These are phyloP conservation scores for Forbesichthys agassizii DNA, from an alignment of 2,113 vertebrate genomes.

Conservation along the genomic window DNA sequence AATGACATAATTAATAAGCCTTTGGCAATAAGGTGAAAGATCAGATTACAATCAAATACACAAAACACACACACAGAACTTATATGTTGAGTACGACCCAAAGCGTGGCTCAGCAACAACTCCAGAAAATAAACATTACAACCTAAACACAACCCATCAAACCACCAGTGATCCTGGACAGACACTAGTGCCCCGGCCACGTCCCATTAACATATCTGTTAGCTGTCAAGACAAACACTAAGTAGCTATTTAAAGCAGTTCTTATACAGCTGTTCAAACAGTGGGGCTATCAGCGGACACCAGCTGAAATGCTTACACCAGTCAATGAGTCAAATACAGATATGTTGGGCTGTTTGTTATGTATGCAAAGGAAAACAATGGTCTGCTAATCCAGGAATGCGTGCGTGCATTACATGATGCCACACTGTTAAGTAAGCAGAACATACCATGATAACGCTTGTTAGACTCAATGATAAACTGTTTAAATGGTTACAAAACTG, in stretches of 20 bases:
- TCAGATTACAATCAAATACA: background rate
- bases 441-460: constrained; percentile 58
- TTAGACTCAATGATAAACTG: constrained; percentile 20
- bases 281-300: constrained; percentile 38
- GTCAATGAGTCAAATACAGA: constrained; percentile 9
- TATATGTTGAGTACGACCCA: too few relatives aligned
- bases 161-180: background rate
- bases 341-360: background rate
- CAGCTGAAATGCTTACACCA: constrained; percentile 40
- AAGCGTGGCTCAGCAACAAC: too few relatives aligned
- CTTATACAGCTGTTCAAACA: constrained; percentile 43
- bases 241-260: constrained; percentile 39
- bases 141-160: too few relatives aligned
- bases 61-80: background rate
- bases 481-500: too few relatives aligned
- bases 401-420: constrained; percentile 21
- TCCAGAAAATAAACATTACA: background rate
- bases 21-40: background rate
- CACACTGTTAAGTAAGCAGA: constrained; percentile 42
- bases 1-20: constrained; percentile 6
- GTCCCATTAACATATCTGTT: constrained; percentile 1
- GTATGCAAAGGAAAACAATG: background rate
- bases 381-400: constrained; percentile 34
- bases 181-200: background rate
- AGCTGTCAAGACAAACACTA: constrained; percentile 16